Percentiles rank a stretch among this genome's conserved stretches.
phyloP scores from a whole-genome alignment of 2,113 vertebrate species.

The Tautogolabrus adspersus region DNA sequence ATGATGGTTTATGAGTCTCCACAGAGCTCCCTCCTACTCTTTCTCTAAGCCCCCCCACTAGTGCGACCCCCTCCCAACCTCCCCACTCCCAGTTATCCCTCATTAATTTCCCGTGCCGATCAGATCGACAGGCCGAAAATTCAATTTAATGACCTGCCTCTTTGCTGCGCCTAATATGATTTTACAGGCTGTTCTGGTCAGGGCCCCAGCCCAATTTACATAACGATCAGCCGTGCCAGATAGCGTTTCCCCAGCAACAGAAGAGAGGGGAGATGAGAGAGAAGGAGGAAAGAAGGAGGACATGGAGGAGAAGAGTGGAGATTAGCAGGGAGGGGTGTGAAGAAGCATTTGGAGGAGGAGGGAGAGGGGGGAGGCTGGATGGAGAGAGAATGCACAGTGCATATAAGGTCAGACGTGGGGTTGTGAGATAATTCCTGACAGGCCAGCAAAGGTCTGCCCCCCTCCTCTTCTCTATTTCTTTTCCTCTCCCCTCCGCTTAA shows the following conservation, averaged over 20 bases:
- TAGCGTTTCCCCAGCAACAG: constrained; percentile 91
- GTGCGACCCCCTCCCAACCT: background rate
- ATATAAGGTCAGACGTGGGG: constrained; percentile 67
- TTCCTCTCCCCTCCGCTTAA: constrained; percentile 33
- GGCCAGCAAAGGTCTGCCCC: constrained; percentile 67
- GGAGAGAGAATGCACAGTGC: constrained; percentile 44
- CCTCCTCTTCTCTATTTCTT: constrained; percentile 31
- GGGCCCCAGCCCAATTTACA: constrained; percentile 88
- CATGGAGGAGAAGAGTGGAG: constrained; percentile 59
- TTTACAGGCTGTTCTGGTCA: constrained; percentile 89
- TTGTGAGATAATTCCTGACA: constrained; percentile 80
- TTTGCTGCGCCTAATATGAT: constrained; percentile 83
- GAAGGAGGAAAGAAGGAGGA: constrained; percentile 43
- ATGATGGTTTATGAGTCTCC: constrained; percentile 80
- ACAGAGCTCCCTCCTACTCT: constrained; percentile 48
- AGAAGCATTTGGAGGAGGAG: constrained; percentile 40
- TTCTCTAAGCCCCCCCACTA: constrained; percentile 2
- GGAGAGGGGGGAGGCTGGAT: constrained; percentile 11
- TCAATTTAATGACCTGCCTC: constrained; percentile 89
- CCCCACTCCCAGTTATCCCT: constrained; percentile 75
- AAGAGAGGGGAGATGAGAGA: constrained; percentile 69
- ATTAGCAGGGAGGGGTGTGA: constrained; percentile 60
- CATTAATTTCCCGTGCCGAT: constrained; percentile 85
- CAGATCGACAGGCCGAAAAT: constrained; percentile 87
- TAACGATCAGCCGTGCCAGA: constrained; percentile 87